Percentiles rank a stretch among this genome's conserved stretches.
phyloP scores from a whole-genome alignment of 2,888 invertebrate genomes.

The Piscicola geometra region DNA sequence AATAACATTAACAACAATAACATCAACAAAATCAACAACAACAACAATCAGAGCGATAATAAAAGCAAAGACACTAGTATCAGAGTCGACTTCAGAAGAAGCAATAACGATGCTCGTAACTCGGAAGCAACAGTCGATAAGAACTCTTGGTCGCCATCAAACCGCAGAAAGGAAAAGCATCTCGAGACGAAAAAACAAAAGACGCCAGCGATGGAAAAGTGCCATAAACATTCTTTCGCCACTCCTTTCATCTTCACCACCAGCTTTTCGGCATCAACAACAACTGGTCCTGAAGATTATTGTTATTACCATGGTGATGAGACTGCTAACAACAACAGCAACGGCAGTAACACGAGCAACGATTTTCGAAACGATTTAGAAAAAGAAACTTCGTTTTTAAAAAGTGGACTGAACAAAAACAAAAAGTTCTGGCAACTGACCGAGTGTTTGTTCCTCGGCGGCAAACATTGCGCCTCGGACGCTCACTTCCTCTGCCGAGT shows the following conservation, averaged over 20 bases:
- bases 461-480: constrained; percentile 22
- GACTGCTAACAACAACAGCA: no score
- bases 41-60: constrained; percentile 4
- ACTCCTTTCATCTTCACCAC: constrained; percentile 27
- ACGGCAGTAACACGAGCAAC: no score
- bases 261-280: constrained; percentile 1
- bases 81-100: no score
- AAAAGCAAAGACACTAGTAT: background rate
- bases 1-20: background rate
- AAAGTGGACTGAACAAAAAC: background rate
- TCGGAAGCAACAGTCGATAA: background rate
- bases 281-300: no score
- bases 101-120: background rate
- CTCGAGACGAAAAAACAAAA: background rate
- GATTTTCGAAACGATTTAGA: no score
- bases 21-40: background rate
- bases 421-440: constrained; percentile 22
- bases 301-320: no score
- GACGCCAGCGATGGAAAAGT: no score
- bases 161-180: background rate
- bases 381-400: no score
- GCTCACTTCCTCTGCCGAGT: constrained; percentile 27
- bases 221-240: background rate
- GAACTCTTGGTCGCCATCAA: background rate
- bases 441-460: constrained; percentile 23